Conservation (phyloP, 23 tunicate species). For the Styela plicata region DNA sequence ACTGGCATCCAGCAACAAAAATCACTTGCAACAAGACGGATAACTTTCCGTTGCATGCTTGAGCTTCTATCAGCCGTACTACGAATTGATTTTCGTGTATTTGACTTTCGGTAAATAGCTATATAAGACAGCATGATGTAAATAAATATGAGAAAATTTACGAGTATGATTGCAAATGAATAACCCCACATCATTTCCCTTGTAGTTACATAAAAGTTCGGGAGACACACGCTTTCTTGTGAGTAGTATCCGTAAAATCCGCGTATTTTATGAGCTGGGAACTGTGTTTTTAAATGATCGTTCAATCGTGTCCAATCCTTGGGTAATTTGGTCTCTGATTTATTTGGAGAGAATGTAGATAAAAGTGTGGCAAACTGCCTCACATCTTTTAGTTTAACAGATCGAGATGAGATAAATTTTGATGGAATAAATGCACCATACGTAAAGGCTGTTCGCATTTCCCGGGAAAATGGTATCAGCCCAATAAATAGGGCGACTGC, state of each 20-base stretch:
- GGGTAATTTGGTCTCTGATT: neutral
- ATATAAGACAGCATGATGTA: conserved; percentile 47
- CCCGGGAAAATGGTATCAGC: conserved; percentile 25
- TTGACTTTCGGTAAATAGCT: conserved; percentile 27
- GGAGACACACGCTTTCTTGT: conserved; percentile 79
- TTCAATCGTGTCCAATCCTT: neutral
- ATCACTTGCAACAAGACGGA: conserved; percentile 57
- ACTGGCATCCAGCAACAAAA: conserved; percentile 80
- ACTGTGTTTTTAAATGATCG: conserved; percentile 6
- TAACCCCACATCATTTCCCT: conserved; percentile 60
- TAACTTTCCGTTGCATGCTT: conserved; percentile 45
- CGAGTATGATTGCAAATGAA: conserved; percentile 40
- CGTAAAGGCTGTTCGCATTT: conserved; percentile 32
- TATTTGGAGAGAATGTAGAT: conserved; percentile 22
- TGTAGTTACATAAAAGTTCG: conserved; percentile 57
- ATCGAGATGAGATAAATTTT: conserved; percentile 23
- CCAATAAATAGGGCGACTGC: conserved; percentile 21
- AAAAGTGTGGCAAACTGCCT: conserved; percentile 38
- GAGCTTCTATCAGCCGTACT: conserved; percentile 30
- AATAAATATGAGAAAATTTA: conserved; percentile 47
- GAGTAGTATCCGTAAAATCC: conserved; percentile 72
- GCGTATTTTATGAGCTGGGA: conserved; percentile 31
- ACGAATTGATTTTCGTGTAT: neutral
- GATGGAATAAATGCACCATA: conserved; percentile 56
- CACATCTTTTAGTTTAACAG: conserved; percentile 11